phyloP scores from a whole-genome alignment of 2,888 invertebrate species.

The Cheilosia urbana region DNA sequence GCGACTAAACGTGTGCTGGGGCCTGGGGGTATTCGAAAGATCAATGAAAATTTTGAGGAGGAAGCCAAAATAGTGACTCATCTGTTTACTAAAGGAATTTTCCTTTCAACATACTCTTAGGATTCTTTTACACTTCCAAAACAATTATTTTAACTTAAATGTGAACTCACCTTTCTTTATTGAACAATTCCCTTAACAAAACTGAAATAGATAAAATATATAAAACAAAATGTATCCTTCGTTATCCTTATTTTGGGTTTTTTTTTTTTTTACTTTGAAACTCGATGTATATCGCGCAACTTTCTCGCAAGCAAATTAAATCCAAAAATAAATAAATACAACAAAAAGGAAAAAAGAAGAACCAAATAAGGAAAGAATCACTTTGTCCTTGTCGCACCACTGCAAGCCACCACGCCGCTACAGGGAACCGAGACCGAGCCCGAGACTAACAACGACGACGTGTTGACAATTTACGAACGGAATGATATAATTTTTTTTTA shows the following conservation, averaged over 20 bases:
- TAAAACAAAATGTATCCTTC: constrained; percentile 35
- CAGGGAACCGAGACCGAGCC: constrained; percentile 51
- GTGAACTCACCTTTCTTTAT: constrained; percentile 37
- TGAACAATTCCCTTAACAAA: background rate
- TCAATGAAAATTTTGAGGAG: constrained; percentile 1
- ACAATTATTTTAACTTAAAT: background rate
- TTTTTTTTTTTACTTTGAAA: constrained; percentile 2
- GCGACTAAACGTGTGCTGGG: constrained; percentile 9
- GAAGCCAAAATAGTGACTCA: constrained; percentile 60
- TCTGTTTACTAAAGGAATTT: constrained; percentile 44
- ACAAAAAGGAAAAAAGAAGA: constrained; percentile 42
- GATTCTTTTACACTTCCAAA: constrained; percentile 19
- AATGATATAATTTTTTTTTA: constrained; percentile 73
- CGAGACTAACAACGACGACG: constrained; percentile 62
- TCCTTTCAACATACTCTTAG: constrained; percentile 2
- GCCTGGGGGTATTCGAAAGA: constrained; percentile 2
- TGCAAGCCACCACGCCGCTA: constrained; percentile 53
- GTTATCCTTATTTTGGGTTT: constrained; percentile 51
- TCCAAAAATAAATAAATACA: constrained; percentile 75
- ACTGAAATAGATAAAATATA: constrained; percentile 10
- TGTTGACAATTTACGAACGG: constrained; percentile 71
- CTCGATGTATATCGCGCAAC: constrained; percentile 52
- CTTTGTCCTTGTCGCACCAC: constrained; percentile 68
- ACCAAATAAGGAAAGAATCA: constrained; percentile 47
- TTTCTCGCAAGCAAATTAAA: constrained; percentile 55